These are phyloP conservation scores for Orchesella cincta DNA, from an alignment of 1,140 invertebrate species.

Conservation along the genomic window DNA sequence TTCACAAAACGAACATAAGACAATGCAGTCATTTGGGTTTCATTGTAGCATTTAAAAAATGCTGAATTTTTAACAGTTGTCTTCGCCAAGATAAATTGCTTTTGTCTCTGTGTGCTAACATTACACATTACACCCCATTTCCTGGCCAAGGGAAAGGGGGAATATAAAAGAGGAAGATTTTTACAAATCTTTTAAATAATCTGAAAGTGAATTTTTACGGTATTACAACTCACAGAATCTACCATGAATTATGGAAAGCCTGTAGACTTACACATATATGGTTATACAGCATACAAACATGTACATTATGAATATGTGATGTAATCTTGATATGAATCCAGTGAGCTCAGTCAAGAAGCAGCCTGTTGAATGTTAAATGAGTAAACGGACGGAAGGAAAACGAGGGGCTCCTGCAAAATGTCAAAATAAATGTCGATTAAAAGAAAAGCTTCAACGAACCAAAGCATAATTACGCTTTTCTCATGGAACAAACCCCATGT, in stretches of 20 bases:
- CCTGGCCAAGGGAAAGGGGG: neutral
- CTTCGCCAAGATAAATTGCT: neutral
- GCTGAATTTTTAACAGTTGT: slow-evolving; percentile 11
- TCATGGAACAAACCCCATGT: slow-evolving; percentile 4
- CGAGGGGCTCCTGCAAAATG: neutral
- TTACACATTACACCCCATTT: neutral
- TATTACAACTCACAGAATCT: neutral
- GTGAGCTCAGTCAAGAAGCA: neutral
- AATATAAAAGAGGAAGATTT: neutral
- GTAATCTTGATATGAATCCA: neutral
- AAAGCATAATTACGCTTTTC: slow-evolving; percentile 18
- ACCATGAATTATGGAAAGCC: neutral
- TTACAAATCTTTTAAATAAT: neutral
- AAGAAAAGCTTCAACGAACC: neutral
- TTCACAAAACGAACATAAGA: neutral
- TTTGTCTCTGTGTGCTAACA: no score
- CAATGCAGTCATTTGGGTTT: neutral
- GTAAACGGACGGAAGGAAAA: neutral
- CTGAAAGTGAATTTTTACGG: neutral
- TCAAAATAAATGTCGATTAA: slow-evolving; percentile 7
- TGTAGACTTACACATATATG: neutral
- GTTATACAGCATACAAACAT: neutral
- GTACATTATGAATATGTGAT: neutral
- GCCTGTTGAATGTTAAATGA: neutral
- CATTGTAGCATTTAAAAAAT: neutral